Evolutionary conservation across 2,888 invertebrate genomes (phyloP).

Genomic region (Heliconius erato): DNA sequence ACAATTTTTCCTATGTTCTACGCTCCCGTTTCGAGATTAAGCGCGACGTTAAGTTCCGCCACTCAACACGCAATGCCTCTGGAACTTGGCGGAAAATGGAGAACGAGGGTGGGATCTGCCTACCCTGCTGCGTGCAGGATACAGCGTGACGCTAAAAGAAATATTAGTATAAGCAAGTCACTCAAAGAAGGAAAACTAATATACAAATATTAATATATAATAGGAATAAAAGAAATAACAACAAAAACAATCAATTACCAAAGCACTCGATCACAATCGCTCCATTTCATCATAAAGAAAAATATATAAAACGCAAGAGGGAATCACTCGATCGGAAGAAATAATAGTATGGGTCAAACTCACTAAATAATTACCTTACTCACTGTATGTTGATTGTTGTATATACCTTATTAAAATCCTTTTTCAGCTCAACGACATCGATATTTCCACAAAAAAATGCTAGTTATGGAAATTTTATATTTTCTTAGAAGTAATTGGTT

Average conservation of each 20-base stretch:
- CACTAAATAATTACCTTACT: constrained; percentile 38
- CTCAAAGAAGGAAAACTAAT: not conserved
- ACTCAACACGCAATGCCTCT: no score
- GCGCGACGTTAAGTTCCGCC: no score
- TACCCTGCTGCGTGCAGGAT: no score
- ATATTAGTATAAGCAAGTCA: no score
- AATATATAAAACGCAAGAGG: constrained; percentile 22
- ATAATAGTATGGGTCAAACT: constrained; percentile 40
- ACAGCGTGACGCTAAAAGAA: no score
- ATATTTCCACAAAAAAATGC: not conserved
- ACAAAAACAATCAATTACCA: not conserved
- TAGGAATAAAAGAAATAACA: not conserved
- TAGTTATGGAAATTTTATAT: constrained; percentile 12
- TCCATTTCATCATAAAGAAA: constrained; percentile 20
- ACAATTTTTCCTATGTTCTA: no score
- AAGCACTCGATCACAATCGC: constrained; percentile 15
- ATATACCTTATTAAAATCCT: constrained; percentile 27
- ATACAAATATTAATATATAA: not conserved
- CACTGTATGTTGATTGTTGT: constrained; percentile 19
- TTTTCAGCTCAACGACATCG: constrained; percentile 2
- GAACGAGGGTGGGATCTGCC: no score
- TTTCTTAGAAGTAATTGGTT: constrained; percentile 1
- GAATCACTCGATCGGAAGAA: constrained; percentile 32
- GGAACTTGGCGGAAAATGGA: no score
- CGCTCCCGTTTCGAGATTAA: no score